Percentiles rank a stretch among this genome's conserved stretches.
Conservation (phyloP, 2,888 invertebrate species). For the Glaucopsyche alexis region DNA sequence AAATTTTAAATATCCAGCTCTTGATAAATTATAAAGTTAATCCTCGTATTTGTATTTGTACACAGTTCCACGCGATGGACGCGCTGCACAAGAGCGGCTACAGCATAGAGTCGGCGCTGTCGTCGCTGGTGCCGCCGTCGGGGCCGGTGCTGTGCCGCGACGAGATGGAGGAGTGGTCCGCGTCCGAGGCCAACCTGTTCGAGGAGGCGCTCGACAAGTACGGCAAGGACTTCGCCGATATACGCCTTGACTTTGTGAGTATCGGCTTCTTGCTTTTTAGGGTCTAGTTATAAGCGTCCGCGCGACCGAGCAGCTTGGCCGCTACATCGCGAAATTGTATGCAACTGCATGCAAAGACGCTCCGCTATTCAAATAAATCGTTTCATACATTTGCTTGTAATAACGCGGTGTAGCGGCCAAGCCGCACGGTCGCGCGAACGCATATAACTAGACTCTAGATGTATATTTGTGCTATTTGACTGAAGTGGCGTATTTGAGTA, state of each 20-base stretch:
- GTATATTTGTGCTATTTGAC: no score
- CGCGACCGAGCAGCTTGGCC: no score
- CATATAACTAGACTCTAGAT: no score
- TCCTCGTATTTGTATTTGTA: slow-evolving; percentile 29
- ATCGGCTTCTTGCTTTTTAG: not conserved
- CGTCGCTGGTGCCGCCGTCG: slow-evolving; percentile 95
- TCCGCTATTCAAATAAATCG: no score
- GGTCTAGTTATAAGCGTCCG: no score
- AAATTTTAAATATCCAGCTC: no score
- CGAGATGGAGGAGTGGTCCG: slow-evolving; percentile 99
- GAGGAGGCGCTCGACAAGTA: slow-evolving; percentile 99
- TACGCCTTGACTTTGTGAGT: slow-evolving; percentile 97
- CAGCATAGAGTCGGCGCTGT: slow-evolving; percentile 93
- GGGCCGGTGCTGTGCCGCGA: slow-evolving; percentile 98
- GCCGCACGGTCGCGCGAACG: no score
- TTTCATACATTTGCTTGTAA: no score
- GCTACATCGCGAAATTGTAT: no score
- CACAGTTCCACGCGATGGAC: slow-evolving; percentile 98
- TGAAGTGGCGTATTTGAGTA: no score
- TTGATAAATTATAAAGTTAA: not conserved
- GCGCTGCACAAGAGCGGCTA: slow-evolving; percentile 95
- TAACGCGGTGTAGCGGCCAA: no score
- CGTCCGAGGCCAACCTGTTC: slow-evolving; percentile 98
- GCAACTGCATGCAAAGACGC: no score
- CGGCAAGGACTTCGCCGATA: slow-evolving; percentile 99